These are phyloP conservation scores for Drosophila lowei DNA, from an alignment of 1,140 invertebrate species.

Conservation along the genomic window DNA sequence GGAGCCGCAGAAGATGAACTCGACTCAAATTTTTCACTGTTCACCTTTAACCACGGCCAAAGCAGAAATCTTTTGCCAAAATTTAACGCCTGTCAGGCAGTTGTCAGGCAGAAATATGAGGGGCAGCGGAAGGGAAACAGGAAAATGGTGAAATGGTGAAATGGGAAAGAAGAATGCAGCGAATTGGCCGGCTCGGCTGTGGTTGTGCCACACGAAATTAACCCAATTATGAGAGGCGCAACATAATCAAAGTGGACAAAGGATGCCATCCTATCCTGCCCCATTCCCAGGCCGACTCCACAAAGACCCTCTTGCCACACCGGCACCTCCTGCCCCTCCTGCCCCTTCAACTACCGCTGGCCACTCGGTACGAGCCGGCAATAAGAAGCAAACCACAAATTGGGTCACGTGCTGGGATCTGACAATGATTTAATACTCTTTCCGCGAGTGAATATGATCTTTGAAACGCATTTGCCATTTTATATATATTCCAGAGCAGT, in stretches of 20 bases:
- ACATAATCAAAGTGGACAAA: constrained; percentile 73
- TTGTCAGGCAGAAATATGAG: constrained; percentile 46
- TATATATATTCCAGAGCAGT: too few species aligned
- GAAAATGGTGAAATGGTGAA: constrained; percentile 23
- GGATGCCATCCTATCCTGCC: constrained; percentile 34
- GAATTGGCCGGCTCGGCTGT: constrained; percentile 40
- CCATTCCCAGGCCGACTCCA: not conserved
- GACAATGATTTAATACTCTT: constrained; percentile 36
- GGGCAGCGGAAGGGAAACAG: constrained; percentile 15
- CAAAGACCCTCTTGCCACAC: too few species aligned
- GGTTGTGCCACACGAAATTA: constrained; percentile 68
- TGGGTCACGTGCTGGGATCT: constrained; percentile 75
- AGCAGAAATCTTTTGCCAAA: constrained; percentile 26
- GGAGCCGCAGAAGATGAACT: constrained; percentile 29
- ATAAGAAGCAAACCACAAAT: constrained; percentile 47
- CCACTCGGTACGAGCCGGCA: not conserved
- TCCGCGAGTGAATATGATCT: too few species aligned
- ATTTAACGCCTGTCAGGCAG: constrained; percentile 67
- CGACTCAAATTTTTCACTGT: constrained; percentile 45
- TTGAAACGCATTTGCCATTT: too few species aligned
- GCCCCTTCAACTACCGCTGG: not conserved
- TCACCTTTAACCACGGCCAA: constrained; percentile 42
- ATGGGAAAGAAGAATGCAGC: constrained; percentile 25
- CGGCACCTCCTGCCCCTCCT: too few species aligned
- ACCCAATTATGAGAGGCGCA: constrained; percentile 77